Evolutionary conservation across 2,888 invertebrate species (phyloP), one percentile per base, ranked within the genome.

Genomic region (Athalia circularis): DNA sequence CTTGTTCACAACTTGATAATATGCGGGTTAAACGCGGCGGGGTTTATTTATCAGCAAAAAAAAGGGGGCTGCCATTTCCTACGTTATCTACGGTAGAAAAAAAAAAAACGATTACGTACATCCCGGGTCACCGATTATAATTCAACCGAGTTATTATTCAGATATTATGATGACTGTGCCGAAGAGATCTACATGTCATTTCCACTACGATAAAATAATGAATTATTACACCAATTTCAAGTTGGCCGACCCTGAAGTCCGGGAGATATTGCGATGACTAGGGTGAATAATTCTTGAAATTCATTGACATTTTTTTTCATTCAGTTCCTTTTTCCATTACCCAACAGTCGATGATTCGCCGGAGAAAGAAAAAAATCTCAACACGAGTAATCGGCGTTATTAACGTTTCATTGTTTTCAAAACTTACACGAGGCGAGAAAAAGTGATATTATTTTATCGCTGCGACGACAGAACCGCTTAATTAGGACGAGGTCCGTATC

Each of bases 401-500:
- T 29, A 29, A 29, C 29, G 29, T 29, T 29, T 29, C 0, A 29
- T 29, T 29, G 57, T 59, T 59, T 72, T 45, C 45, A 57, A 68
- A 13, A 45, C n/a, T 52, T 54, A 54, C 0, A 54, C 54, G 3
- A 13, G 11, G 47, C 9, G 4, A 43, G 52, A 65, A 72, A 72
- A 45, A 72, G 59, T 59, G 47, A 72, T 13, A 13, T 15, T 57
- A 72, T 72, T 57, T 59, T 72, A 59, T 52, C 29, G 47, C 57
- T 13, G 29, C 72, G 72, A 72, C 57, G 72, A 72, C 72, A 47
- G 72, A 72, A 72, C 43, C 57, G 57, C 57, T 72, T 72, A 72
- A 72, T 72, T 72, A 72, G 47, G 45, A 29, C 59, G 59, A 59
- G 72, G 59, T 57, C 45, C 57, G 7, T 7, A 52, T 13, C 13